phyloP scores from a whole-genome alignment of 2,797 vertebrate species.

The Otolemur crassicaudatus region DNA sequence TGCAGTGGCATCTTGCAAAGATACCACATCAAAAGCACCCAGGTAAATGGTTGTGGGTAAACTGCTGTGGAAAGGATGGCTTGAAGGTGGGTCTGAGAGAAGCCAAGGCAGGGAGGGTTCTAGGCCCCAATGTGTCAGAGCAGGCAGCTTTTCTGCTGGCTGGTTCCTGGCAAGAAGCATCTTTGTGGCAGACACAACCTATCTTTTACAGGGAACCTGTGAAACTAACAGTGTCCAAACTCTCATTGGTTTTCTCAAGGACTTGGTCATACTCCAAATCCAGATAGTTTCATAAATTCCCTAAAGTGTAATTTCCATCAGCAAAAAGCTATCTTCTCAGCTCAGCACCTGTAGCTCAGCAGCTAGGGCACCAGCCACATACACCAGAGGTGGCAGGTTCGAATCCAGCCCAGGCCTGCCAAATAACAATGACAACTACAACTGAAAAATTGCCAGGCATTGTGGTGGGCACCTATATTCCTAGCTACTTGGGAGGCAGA shows the following conservation, averaged over 20 bases:
- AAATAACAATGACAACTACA: no score
- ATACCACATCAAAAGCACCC: not conserved
- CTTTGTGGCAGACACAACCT: not conserved
- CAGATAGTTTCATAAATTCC: not conserved
- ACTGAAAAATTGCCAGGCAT: no score
- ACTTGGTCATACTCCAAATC: not conserved
- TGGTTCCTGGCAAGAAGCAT: not conserved
- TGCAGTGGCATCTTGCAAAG: not conserved
- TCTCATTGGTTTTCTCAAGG: not conserved
- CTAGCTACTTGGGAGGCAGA: no score
- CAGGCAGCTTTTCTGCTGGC: not conserved
- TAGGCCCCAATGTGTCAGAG: not conserved
- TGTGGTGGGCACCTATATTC: no score
- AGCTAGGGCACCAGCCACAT: no score
- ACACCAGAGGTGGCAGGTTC: no score
- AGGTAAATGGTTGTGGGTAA: not conserved
- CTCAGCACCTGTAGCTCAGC: no score
- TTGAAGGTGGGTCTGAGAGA: not conserved
- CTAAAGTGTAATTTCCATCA: not conserved
- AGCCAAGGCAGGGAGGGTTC: not conserved
- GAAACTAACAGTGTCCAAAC: not conserved
- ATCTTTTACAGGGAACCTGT: not conserved
- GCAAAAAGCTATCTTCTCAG: not conserved
- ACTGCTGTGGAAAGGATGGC: not conserved
- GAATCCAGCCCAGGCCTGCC: no score